Conservation (phyloP, 2,113 vertebrate genomes). For the Eonycteris spelaea region DNA sequence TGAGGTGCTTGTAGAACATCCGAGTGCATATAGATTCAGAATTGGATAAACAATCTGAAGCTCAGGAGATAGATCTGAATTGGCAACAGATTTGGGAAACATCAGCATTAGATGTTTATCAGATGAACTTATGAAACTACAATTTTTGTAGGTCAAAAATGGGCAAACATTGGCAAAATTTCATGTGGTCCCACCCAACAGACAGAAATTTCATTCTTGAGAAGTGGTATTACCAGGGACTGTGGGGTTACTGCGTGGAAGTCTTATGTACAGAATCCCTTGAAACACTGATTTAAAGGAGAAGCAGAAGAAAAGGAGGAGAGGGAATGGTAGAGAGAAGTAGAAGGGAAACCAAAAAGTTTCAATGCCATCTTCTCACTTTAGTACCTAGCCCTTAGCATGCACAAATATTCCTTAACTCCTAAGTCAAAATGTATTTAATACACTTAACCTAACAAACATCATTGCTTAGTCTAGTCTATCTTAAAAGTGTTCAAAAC, state of each 20-base stretch:
- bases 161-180: background rate
- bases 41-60: background rate
- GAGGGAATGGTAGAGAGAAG: background rate
- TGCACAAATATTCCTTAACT: background rate
- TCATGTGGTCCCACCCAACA: background rate
- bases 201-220: constrained; percentile 11
- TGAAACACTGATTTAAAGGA: background rate
- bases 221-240: background rate
- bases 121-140: background rate
- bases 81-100: background rate
- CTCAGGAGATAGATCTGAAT: background rate
- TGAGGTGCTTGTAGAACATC: background rate
- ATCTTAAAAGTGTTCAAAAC: background rate
- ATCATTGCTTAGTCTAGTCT: background rate
- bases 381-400: background rate
- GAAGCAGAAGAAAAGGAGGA: background rate
- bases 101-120: background rate
- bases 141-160: constrained; percentile 20
- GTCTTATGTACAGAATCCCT: background rate
- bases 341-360: background rate
- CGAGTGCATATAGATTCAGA: background rate
- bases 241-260: background rate
- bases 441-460: background rate
- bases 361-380: background rate
- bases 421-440: background rate